Percentiles rank a stretch among this genome's conserved stretches.
phyloP scores from a whole-genome alignment of 2,888 invertebrate genomes.

The Drosophila siamana region DNA sequence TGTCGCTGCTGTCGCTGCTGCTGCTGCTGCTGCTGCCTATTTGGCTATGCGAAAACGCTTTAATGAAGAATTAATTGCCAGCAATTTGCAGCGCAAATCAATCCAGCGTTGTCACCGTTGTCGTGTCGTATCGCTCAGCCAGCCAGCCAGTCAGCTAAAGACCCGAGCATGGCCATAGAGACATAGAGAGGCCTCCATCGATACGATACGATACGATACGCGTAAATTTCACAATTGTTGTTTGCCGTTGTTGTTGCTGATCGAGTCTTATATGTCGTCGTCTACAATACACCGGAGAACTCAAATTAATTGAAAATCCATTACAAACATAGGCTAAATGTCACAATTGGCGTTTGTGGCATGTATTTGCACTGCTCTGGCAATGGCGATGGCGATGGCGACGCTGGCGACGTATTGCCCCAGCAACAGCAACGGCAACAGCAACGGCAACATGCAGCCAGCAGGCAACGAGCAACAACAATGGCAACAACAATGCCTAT shows the following conservation, averaged over 20 bases:
- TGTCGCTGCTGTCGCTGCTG: too few relatives aligned
- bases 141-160: too few relatives aligned
- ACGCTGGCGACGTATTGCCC: conserved; percentile 69
- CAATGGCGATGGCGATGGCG: conserved; percentile 56
- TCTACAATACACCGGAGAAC: conserved; percentile 82
- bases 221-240: conserved; percentile 78
- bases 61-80: conserved; percentile 85
- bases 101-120: conserved; percentile 73
- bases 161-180: conserved; percentile 26
- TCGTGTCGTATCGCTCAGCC: too few relatives aligned
- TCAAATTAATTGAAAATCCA: conserved; percentile 83
- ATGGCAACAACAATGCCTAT: conserved; percentile 73
- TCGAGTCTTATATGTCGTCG: conserved; percentile 74
- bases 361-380: conserved; percentile 70
- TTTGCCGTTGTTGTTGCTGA: conserved; percentile 32
- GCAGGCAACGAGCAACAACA: conserved; percentile 36
- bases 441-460: conserved; percentile 13
- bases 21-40: conserved; percentile 41
- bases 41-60: conserved; percentile 83
- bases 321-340: conserved; percentile 82
- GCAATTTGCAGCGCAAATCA: conserved; percentile 83
- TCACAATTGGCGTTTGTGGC: conserved; percentile 83
- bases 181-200: conserved; percentile 40
- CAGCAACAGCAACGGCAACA: conserved; percentile 45
- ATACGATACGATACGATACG: conserved; percentile 54